phyloP scores from a whole-genome alignment of 2,113 vertebrate species.

The Microtus montanus region DNA sequence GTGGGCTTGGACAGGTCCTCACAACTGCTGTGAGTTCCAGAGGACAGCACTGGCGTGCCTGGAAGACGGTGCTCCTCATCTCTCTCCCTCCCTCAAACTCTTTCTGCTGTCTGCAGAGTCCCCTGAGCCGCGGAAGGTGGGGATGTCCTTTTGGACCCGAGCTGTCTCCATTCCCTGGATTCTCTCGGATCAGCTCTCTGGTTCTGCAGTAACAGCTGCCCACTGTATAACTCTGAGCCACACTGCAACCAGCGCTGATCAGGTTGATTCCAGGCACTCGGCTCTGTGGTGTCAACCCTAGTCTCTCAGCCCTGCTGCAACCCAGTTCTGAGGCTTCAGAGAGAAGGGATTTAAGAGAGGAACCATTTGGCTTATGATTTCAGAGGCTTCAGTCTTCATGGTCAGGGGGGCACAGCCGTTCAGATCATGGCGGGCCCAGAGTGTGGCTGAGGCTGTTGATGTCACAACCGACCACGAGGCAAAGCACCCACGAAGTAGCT shows the following conservation, averaged over 20 bases:
- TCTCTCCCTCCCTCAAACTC: not conserved
- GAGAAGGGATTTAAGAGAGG: not conserved
- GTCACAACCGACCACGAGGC: not conserved
- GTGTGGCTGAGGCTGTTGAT: not conserved
- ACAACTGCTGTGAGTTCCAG: not conserved
- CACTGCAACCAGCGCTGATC: too few species aligned
- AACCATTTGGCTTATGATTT: not conserved
- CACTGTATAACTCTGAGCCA: not conserved
- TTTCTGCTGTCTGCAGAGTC: not conserved
- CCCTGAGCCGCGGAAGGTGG: too few species aligned
- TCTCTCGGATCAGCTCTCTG: not conserved
- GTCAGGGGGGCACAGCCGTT: not conserved
- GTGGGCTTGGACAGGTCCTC: not conserved
- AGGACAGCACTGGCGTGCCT: not conserved
- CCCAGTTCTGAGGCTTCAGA: not conserved
- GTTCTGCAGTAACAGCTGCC: not conserved
- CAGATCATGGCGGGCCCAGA: not conserved
- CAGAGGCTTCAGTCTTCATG: not conserved
- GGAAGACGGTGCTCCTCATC: not conserved
- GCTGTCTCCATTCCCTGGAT: too few species aligned
- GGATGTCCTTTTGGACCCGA: not conserved
- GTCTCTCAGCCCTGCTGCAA: not conserved
- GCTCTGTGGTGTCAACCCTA: not conserved
- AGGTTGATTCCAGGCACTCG: not conserved
- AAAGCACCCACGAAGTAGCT: not conserved